phyloP scores from a whole-genome alignment of 2,888 invertebrate genomes.

The Xanthostigma xanthostigma region DNA sequence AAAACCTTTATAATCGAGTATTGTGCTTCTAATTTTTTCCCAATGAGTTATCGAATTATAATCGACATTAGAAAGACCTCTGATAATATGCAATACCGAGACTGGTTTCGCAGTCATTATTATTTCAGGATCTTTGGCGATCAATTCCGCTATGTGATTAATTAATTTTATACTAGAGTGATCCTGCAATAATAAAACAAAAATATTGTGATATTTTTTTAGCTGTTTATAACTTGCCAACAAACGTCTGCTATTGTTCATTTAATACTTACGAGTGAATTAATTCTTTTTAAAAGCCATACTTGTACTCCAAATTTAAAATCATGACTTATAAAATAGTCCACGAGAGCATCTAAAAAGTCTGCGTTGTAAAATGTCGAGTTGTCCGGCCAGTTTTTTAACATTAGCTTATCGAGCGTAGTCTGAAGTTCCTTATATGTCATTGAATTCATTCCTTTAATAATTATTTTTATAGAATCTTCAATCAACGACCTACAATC shows the following conservation, averaged over 20 bases:
- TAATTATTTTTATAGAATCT: slow-evolving; percentile 33
- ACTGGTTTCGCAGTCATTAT: slow-evolving; percentile 28
- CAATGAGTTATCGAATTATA: slow-evolving; percentile 26
- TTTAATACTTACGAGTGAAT: slow-evolving; percentile 36
- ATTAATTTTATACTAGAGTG: slow-evolving; percentile 40
- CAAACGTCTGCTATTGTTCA: too few relatives aligned
- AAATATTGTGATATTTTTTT: slow-evolving; percentile 4
- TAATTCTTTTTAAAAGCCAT: slow-evolving; percentile 34
- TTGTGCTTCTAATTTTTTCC: slow-evolving; percentile 30
- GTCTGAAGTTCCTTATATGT: slow-evolving; percentile 34
- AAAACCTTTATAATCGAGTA: slow-evolving; percentile 27
- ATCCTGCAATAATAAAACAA: slow-evolving; percentile 26
- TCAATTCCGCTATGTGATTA: slow-evolving; percentile 38
- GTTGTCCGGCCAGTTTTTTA: slow-evolving; percentile 17
- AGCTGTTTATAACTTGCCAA: neutral
- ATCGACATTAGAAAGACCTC: slow-evolving; percentile 33
- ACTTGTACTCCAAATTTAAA: slow-evolving; percentile 34
- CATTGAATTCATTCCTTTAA: slow-evolving; percentile 29
- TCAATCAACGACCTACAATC: slow-evolving; percentile 28
- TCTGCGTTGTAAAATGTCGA: slow-evolving; percentile 41
- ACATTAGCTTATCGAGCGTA: slow-evolving; percentile 31
- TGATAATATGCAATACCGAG: slow-evolving; percentile 34
- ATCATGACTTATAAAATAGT: slow-evolving; percentile 34
- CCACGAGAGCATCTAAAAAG: slow-evolving; percentile 38
- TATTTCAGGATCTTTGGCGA: slow-evolving; percentile 26